phyloP scores from a whole-genome alignment of 2,113 vertebrate species.

The Pholis gunnellus region DNA sequence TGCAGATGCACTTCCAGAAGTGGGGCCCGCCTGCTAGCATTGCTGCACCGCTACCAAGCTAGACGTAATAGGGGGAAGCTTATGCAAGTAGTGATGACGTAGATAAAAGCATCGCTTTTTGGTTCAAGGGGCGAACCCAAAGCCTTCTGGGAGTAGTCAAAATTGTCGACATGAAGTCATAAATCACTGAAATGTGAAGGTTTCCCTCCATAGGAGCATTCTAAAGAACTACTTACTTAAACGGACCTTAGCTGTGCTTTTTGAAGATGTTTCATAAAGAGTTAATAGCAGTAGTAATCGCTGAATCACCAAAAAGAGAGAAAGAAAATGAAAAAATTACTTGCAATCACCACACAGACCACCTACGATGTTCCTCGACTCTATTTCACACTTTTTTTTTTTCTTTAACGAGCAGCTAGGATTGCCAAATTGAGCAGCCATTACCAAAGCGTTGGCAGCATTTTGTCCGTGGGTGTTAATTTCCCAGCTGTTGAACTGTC shows the following conservation, averaged over 20 bases:
- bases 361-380: neutral
- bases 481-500: constrained; percentile 38
- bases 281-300: neutral
- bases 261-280: neutral
- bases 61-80: neutral
- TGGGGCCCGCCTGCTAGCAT: constrained; percentile 1
- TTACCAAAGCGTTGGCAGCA: constrained; percentile 17
- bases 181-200: neutral
- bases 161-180: neutral
- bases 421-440: constrained; percentile 2
- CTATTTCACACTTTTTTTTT: neutral
- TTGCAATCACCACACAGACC: neutral
- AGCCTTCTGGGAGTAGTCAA: neutral
- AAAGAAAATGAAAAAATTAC: neutral
- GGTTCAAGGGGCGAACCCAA: neutral
- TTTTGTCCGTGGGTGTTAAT: constrained; percentile 21
- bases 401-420: constrained; percentile 1
- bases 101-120: neutral
- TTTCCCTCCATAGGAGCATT: neutral
- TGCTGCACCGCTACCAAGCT: constrained; percentile 2
- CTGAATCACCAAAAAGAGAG: neutral
- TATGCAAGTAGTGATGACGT: neutral
- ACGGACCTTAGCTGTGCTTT: neutral
- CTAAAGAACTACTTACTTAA: neutral
- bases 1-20: constrained; percentile 19